Percentiles rank a stretch among this genome's conserved stretches.
phyloP scores from a whole-genome alignment of 64 coral and sea anemone species.

The Stylophora pistillata region DNA sequence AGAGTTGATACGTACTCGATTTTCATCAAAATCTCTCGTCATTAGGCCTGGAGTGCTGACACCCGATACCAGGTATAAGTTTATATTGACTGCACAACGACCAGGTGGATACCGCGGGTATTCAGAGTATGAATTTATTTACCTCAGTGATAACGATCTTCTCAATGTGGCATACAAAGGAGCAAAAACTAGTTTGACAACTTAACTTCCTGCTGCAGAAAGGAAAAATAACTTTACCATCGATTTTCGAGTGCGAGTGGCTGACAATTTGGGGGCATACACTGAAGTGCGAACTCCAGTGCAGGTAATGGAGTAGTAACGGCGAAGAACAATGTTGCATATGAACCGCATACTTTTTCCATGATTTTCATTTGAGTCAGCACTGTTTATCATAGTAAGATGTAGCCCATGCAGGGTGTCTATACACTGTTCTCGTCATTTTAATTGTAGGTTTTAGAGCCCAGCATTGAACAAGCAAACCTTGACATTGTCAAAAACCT shows the following conservation, averaged over 20 bases:
- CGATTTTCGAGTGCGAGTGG: conserved; percentile 33
- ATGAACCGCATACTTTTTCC: no score
- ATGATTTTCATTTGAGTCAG: no score
- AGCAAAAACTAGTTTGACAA: background rate
- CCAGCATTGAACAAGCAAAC: background rate
- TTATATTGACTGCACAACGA: no score
- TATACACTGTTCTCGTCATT: background rate
- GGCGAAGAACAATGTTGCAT: background rate
- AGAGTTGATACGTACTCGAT: background rate
- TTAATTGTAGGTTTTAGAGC: conserved; percentile 1
- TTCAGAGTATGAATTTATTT: no score
- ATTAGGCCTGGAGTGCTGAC: background rate
- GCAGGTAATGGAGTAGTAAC: background rate
- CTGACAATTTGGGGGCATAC: conserved; percentile 11
- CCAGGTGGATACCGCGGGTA: conserved; percentile 10
- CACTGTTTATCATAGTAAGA: no score
- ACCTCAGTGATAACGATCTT: no score
- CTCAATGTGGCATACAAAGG: conserved; percentile 28
- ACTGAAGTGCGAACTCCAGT: conserved; percentile 29
- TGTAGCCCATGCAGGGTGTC: no score
- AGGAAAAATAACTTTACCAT: background rate
- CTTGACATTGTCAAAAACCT: background rate
- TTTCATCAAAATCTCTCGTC: background rate
- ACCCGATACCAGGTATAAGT: no score
- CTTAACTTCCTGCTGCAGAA: conserved; percentile 28